Evolutionary conservation across 1,140 invertebrate genomes (phyloP).

Genomic region (Episyrphus balteatus): DNA sequence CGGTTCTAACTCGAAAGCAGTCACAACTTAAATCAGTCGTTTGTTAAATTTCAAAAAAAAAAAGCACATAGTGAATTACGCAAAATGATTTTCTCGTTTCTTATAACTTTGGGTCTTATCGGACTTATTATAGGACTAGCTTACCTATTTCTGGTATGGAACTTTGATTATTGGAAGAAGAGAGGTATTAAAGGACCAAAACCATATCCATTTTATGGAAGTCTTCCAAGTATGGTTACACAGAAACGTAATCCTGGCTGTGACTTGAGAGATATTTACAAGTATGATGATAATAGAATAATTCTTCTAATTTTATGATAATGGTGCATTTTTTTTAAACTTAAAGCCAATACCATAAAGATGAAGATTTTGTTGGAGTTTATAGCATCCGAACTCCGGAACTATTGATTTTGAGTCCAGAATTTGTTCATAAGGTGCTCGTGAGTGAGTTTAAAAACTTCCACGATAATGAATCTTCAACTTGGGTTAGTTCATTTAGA

Average conservation of each 20-base stretch:
- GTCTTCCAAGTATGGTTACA: constrained; percentile 16
- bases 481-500: constrained; percentile 8
- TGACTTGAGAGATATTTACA: constrained; percentile 26
- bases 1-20: no score
- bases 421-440: constrained; percentile 40
- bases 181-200: constrained; percentile 24
- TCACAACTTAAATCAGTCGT: no score
- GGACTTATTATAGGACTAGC: constrained; percentile 6
- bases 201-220: constrained; percentile 23
- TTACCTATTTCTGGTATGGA: constrained; percentile 30
- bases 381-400: constrained; percentile 18
- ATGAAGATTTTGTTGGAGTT: constrained; percentile 26
- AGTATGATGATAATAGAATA: no score
- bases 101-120: constrained; percentile 4
- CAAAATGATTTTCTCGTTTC: background rate
- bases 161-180: constrained; percentile 31
- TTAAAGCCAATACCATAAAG: constrained; percentile 15
- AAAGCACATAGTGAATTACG: no score
- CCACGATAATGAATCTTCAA: constrained; percentile 26
- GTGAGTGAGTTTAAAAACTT: constrained; percentile 41
- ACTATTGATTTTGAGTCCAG: constrained; percentile 39
- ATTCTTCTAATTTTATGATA: background rate
- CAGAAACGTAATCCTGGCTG: constrained; percentile 15
- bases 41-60: no score
- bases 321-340: background rate